These are phyloP conservation scores for Cyclura pinguis DNA, from an alignment of 2,797 vertebrate genomes.

Conservation along the genomic window DNA sequence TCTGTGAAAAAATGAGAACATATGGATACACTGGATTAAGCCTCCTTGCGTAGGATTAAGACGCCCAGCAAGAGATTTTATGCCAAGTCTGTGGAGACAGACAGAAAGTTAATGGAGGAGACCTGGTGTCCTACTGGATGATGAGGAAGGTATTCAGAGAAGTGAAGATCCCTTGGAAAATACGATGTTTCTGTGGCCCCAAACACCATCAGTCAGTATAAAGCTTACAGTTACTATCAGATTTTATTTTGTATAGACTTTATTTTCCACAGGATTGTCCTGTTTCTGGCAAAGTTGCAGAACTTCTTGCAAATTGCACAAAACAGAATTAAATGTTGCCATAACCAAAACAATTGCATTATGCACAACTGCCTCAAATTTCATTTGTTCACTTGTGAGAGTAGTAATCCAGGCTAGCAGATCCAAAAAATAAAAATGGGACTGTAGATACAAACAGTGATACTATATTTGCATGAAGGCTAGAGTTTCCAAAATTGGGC, in stretches of 20 bases:
- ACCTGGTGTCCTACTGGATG: not conserved
- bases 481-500: not conserved
- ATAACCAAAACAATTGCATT: not conserved
- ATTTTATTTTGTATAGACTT: not conserved
- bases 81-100: not conserved
- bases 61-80: not conserved
- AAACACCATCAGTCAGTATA: not conserved
- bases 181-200: not conserved
- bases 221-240: not conserved
- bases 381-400: conserved; percentile 19
- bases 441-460: not conserved
- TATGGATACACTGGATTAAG: not conserved
- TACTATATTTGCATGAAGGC: not conserved
- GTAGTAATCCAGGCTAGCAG: conserved; percentile 15
- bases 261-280: not conserved
- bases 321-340: conserved; percentile 10
- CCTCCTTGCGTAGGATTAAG: not conserved
- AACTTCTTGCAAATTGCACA: conserved; percentile 8
- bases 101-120: not conserved
- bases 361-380: not conserved
- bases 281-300: conserved; percentile 13
- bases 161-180: not conserved
- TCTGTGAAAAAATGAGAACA: too few species aligned
- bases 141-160: not conserved
- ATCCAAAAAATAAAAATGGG: not conserved